Evolutionary conservation across 2,113 vertebrate species (phyloP), one percentile per base, ranked within the genome.

Genomic region (Delphinus delphis): DNA sequence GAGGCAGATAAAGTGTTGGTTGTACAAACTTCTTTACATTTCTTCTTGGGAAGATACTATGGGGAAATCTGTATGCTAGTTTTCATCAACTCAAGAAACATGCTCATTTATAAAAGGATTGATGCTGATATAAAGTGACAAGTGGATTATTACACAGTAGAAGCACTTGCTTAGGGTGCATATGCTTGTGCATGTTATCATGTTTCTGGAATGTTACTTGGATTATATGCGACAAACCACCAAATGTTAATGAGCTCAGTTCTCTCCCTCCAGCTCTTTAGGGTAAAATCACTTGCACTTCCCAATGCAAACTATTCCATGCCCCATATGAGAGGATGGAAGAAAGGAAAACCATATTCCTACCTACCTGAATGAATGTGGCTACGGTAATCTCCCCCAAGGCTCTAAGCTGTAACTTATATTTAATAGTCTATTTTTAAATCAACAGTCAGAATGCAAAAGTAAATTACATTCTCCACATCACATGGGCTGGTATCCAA

Each of bases 101-200:
- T 76, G 23, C 23, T 91, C n/a, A 85, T 91, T 97, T 95, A 92
- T 89, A 95, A 77, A 92, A 58, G 58, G 97, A 80, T 25, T 97
- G 60, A 96, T 68, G 20, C 17, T 93, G 80, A 94, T 92, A 62
- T 14, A 41, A 98, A 93, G 6, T 95, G 97, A 93, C 86, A 93
- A 90, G n/a, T 93, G 74, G 95, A 89, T 91, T 83, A 74, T 65
- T 81, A 88, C 0, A 6, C 63, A 18, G 18, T 25, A 83, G 55
- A 71, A 33, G 7, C 74, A 1, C 74, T 94, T 76, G 71, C 58
- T 93, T 80, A 92, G 12, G 68, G 12, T 70, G 44, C 36, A 80
- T 73, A 74, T 89, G 68, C 17, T 44, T 88, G n/a, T 74, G 67
- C 23, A 10, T 85, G 18, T 28, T 38, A 63, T 73, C n/a, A 5